Conservation (phyloP, 1,140 invertebrate genomes). For the Brachionus sp. region DNA sequence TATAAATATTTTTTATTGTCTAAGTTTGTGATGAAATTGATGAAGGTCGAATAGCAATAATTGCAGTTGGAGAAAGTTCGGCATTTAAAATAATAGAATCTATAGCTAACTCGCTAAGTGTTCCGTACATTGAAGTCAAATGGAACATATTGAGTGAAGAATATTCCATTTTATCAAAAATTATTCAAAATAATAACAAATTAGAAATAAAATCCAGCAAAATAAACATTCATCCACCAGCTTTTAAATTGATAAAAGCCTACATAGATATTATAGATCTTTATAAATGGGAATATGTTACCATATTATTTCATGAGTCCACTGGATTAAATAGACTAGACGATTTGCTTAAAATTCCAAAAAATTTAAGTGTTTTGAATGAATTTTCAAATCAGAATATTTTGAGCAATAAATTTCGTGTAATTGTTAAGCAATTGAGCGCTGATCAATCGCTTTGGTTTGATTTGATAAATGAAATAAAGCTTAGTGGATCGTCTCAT, state of each 20-base stretch:
- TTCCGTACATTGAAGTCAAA: slow-evolving; percentile 37
- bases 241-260: background rate
- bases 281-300: slow-evolving; percentile 38
- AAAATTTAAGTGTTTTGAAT: background rate
- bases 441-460: background rate
- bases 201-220: background rate
- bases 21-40: slow-evolving; percentile 14
- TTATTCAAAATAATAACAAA: background rate
- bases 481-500: slow-evolving; percentile 35
- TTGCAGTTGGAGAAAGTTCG: background rate
- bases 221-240: slow-evolving; percentile 40
- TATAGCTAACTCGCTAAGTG: background rate
- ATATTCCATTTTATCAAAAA: background rate
- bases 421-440: slow-evolving; percentile 1
- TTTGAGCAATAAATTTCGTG: background rate
- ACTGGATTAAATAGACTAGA: background rate
- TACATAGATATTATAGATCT: background rate
- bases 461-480: background rate
- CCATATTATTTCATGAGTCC: slow-evolving; percentile 5
- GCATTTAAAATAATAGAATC: background rate
- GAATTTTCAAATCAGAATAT: background rate
- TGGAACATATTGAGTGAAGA: slow-evolving; percentile 3
- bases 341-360: background rate
- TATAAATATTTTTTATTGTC: background rate
- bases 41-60: slow-evolving; percentile 19